A percentile compares a stretch with the other conserved stretches of the same genome.
Evolutionary conservation across 1,140 invertebrate species (phyloP).

Genomic region (Zaprionus africanus): DNA sequence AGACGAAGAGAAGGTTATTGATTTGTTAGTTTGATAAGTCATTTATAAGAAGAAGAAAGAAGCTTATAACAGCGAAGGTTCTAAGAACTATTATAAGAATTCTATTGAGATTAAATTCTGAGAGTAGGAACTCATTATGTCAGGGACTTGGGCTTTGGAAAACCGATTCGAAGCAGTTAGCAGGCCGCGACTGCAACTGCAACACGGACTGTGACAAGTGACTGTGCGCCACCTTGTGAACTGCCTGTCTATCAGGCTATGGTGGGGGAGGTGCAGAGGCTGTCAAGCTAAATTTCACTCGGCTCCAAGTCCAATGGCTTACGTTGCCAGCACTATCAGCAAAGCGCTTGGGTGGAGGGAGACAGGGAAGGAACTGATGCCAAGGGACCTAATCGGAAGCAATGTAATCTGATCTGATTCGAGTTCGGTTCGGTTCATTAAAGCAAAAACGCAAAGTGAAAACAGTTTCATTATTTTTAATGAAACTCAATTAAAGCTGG

Average conservation of each 20-base stretch:
- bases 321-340: constrained; percentile 20
- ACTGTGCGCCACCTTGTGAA: constrained; percentile 42
- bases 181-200: constrained; percentile 23
- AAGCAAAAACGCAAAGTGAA: constrained; percentile 27
- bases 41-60: no score
- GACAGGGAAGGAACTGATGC: background rate
- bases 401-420: constrained; percentile 13
- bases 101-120: background rate
- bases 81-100: background rate
- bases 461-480: constrained; percentile 43
- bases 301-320: background rate
- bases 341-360: constrained; percentile 5
- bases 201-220: no score
- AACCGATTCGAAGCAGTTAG: constrained; percentile 67
- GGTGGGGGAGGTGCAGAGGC: background rate
- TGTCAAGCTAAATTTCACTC: background rate
- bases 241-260: constrained; percentile 28
- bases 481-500: constrained; percentile 32
- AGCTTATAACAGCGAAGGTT: background rate
- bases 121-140: background rate
- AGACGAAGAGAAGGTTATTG: background rate
- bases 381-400: background rate
- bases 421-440: constrained; percentile 13
- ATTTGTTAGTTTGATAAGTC: background rate
- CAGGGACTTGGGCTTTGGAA: background rate